Evolutionary conservation across 2,797 vertebrate species (phyloP), one percentile per base, ranked within the genome.

Genomic region (Melopsittacus undulatus): DNA sequence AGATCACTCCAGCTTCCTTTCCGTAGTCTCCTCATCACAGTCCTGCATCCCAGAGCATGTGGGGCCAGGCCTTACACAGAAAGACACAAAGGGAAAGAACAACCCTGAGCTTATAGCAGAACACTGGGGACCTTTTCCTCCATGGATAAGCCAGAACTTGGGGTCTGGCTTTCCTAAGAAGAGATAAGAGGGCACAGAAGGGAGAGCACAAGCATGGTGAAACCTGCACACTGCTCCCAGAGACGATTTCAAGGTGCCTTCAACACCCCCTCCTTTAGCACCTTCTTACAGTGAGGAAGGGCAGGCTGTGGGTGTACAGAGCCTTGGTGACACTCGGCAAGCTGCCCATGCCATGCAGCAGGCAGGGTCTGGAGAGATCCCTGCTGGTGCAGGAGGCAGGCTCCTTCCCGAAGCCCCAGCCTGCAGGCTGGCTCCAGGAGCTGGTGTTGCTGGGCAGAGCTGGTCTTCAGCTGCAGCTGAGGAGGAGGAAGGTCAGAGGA

Each of bases 401-500:
- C 52, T 59, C 69, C 70, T 46, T 88, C 40, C 45, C 32, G 79
- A 70, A 91, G 75, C 36, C 56, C 32, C 68, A 54, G 40, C 11
- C 63, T 73, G 75, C 63, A 86, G 46, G 88, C 29, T 56, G 78
- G 82, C 70, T 80, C 83, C 46, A 45, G 70, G 63, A 87, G 24
- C 42, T 43, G 62, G 17, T 74, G 93, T 67, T 40, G 48, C 69
- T 73, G 29, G 73, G 27, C 29, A 88, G 52, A 64, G 72, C 62
- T 68, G 72, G 38, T 61, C 61, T 61, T 19, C 70, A 36, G 62
- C 56, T 76, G 68, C 82, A 85, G 68, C 23, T 72, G 52, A 51
- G 40, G 86, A 64, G 62, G 27, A 76, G 29, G 82, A 90, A 89
- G 27, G 40, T 72, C 78, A 62, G 82, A 95, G 95, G 95, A 95